phyloP scores from a whole-genome alignment of 2,888 invertebrate species.

The Hirtodrosophila cameraria region DNA sequence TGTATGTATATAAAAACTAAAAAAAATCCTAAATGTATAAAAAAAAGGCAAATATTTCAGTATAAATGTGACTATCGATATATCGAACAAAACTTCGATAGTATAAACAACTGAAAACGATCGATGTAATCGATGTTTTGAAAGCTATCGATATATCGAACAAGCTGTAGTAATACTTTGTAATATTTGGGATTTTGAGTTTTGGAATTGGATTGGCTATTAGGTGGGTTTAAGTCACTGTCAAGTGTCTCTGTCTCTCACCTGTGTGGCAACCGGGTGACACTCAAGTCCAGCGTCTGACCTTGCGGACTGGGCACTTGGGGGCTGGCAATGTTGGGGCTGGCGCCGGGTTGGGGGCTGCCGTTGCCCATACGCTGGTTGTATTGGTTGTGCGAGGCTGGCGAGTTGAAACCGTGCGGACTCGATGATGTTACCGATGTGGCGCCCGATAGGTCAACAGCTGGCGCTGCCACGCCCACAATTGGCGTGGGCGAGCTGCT shows the following conservation, averaged over 20 bases:
- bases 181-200: too few species aligned
- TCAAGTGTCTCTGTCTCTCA: too few species aligned
- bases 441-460: conserved; percentile 94
- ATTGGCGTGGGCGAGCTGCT: conserved; percentile 87
- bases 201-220: too few species aligned
- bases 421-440: conserved; percentile 91
- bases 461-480: conserved; percentile 86
- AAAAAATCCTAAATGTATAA: too few species aligned
- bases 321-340: conserved; percentile 93
- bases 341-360: conserved; percentile 93
- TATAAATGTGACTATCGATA: too few species aligned
- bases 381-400: conserved; percentile 83
- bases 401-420: conserved; percentile 88
- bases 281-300: conserved; percentile 94
- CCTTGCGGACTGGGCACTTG: conserved; percentile 96
- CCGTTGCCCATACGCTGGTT: conserved; percentile 85
- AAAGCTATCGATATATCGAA: too few species aligned
- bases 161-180: too few species aligned
- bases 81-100: too few species aligned
- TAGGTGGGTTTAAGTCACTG: background rate
- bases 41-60: background rate
- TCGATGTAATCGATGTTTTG: too few species aligned
- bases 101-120: too few species aligned
- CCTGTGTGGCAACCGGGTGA: conserved; percentile 94
- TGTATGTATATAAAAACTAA: conserved; percentile 8